phyloP scores from a whole-genome alignment of 2,888 invertebrate species.

The Noctua comes region DNA sequence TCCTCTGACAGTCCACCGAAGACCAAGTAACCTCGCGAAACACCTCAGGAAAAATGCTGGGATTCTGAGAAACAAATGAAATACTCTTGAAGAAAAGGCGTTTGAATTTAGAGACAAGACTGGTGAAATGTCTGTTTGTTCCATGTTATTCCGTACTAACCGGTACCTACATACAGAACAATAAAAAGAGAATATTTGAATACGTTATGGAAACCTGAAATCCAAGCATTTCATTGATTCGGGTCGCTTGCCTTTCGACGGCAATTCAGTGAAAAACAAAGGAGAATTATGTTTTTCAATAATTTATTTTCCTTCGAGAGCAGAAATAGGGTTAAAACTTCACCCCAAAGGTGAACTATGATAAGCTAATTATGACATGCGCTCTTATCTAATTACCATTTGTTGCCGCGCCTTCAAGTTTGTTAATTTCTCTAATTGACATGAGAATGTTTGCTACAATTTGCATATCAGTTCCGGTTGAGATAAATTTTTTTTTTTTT shows the following conservation, averaged over 20 bases:
- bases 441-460: conserved; percentile 28
- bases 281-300: not conserved
- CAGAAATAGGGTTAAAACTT: not conserved
- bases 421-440: conserved; percentile 44
- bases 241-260: not conserved
- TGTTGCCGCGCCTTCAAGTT: conserved; percentile 15
- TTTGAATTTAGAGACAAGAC: not conserved
- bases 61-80: conserved; percentile 85
- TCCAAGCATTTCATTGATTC: not conserved
- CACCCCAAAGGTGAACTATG: not conserved
- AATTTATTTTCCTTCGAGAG: not conserved
- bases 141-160: not conserved
- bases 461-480: conserved; percentile 39
- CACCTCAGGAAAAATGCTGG: conserved; percentile 92
- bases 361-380: conserved; percentile 7
- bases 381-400: conserved; percentile 41
- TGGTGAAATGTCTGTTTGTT: not conserved
- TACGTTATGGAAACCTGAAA: not conserved
- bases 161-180: not conserved
- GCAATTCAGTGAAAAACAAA: not conserved
- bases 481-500: too few relatives aligned
- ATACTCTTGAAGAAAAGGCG: not conserved
- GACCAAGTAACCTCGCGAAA: conserved; percentile 91
- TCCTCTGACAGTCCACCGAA: conserved; percentile 93
- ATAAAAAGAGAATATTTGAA: not conserved